phyloP scores from a whole-genome alignment of 1,140 invertebrate species.

The Magallana gigas region DNA sequence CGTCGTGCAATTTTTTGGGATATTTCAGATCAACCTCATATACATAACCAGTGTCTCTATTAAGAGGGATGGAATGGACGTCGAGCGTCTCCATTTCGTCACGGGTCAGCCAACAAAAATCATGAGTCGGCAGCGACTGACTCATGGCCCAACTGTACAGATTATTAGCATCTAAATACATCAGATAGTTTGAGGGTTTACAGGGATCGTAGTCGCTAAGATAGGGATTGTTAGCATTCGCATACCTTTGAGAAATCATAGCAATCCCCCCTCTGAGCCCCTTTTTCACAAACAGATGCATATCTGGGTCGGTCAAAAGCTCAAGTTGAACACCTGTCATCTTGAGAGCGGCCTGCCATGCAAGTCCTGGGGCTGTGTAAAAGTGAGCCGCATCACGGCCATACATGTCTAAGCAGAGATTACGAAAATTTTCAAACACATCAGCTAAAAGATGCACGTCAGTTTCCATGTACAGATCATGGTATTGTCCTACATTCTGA shows the following conservation, averaged over 20 bases:
- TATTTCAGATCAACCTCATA: conserved; percentile 79
- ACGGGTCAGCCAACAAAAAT: conserved; percentile 13
- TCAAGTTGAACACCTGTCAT: neutral
- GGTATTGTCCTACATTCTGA: conserved; percentile 16
- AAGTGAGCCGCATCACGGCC: neutral
- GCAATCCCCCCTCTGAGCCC: conserved; percentile 19
- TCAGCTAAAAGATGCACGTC: conserved; percentile 27
- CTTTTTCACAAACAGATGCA: neutral
- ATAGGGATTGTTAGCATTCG: conserved; percentile 47
- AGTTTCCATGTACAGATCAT: conserved; percentile 13
- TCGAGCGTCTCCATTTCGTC: neutral
- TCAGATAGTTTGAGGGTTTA: conserved; percentile 57
- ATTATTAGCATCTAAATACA: conserved; percentile 69
- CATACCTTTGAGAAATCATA: conserved; percentile 26
- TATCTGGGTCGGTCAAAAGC: conserved; percentile 14
- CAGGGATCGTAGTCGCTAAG: conserved; percentile 21
- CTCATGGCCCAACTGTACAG: conserved; percentile 63
- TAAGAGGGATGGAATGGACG: neutral
- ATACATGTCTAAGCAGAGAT: conserved; percentile 13
- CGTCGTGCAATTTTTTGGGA: conserved; percentile 78
- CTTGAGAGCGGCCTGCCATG: conserved; percentile 24
- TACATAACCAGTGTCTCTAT: conserved; percentile 77
- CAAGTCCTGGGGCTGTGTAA: conserved; percentile 15
- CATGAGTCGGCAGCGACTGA: conserved; percentile 25
- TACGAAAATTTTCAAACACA: conserved; percentile 44